These are phyloP conservation scores for Julus scandinavius DNA, from an alignment of 2,888 invertebrate species.

Conservation along the genomic window DNA sequence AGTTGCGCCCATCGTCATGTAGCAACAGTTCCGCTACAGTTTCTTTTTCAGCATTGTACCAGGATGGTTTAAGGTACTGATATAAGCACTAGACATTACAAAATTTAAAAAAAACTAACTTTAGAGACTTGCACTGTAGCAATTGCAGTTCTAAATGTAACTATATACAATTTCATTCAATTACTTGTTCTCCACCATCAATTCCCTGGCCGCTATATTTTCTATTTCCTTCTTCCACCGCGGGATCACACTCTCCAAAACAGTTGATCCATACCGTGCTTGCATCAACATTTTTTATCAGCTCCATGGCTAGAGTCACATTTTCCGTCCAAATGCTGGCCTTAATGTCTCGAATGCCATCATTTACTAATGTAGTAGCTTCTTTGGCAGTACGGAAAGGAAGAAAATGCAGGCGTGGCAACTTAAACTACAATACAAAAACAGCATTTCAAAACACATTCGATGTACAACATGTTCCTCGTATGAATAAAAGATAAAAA, in stretches of 20 bases:
- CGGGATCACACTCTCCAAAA: constrained; percentile 69
- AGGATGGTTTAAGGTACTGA: constrained; percentile 35
- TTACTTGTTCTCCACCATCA: constrained; percentile 51
- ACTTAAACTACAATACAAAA: neutral
- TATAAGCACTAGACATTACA: constrained; percentile 39
- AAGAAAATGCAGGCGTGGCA: constrained; percentile 35
- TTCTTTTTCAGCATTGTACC: neutral
- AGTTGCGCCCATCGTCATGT: neutral
- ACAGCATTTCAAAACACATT: neutral
- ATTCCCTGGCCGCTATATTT: constrained; percentile 69
- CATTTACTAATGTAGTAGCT: constrained; percentile 70
- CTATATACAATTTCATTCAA: neutral
- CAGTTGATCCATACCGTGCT: constrained; percentile 71
- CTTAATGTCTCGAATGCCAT: constrained; percentile 65
- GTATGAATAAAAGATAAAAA: neutral
- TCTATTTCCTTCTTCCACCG: constrained; percentile 68
- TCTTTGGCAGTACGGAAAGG: constrained; percentile 71
- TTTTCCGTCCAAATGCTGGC: constrained; percentile 72
- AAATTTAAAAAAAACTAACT: neutral
- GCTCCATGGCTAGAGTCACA: constrained; percentile 69
- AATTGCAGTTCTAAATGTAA: neutral
- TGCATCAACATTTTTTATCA: constrained; percentile 68
- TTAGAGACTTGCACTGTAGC: neutral
- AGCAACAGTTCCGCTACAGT: neutral
- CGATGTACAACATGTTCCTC: too few relatives aligned